Conservation (phyloP, 1,140 invertebrate genomes). For the Cydia fagiglandana region DNA sequence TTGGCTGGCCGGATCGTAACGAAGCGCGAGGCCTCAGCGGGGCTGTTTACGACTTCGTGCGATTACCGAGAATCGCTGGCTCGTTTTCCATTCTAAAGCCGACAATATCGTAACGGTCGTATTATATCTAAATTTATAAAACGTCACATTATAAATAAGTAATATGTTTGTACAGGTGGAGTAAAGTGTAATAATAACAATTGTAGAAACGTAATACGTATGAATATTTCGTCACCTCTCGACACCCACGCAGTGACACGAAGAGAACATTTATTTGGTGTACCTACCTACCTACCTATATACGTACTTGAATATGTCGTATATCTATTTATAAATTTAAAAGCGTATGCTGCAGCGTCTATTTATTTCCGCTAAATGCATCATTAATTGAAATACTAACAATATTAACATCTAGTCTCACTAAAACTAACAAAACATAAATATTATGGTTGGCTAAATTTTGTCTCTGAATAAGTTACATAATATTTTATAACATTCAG, state of each 20-base stretch:
- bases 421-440: background rate
- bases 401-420: background rate
- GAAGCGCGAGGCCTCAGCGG: conserved; percentile 73
- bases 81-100: conserved; percentile 59
- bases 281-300: background rate
- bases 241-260: background rate
- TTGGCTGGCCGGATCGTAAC: conserved; percentile 62
- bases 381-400: too few species aligned
- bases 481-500: too few species aligned
- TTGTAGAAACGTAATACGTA: background rate
- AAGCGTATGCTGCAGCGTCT: too few species aligned
- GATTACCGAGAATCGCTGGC: conserved; percentile 74
- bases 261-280: background rate
- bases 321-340: too few species aligned
- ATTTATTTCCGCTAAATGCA: too few species aligned
- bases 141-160: conserved; percentile 3
- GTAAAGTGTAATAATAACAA: background rate
- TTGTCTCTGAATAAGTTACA: too few species aligned
- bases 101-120: conserved; percentile 13
- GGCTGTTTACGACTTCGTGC: conserved; percentile 78
- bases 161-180: conserved; percentile 9
- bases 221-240: background rate
- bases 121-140: conserved; percentile 9
- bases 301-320: too few species aligned
- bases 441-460: too few species aligned